phyloP scores from a whole-genome alignment of 2,888 invertebrate genomes.

The Andrena flavipes region DNA sequence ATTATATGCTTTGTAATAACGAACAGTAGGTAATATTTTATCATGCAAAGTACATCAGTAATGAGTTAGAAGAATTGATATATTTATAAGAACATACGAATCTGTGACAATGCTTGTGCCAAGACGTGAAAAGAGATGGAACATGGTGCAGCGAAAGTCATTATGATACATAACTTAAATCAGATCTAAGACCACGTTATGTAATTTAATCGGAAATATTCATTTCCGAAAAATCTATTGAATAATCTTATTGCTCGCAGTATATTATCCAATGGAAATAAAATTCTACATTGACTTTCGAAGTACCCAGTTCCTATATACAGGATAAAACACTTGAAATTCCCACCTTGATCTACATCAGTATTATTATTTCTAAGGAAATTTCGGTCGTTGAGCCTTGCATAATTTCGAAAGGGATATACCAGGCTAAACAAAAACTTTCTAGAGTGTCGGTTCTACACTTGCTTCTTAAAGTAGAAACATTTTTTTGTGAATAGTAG shows the following conservation, averaged over 20 bases:
- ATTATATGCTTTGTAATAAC: slow-evolving; percentile 48
- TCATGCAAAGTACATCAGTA: slow-evolving; percentile 59
- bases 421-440: no score
- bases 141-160: slow-evolving; percentile 49
- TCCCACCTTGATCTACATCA: slow-evolving; percentile 7
- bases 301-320: slow-evolving; percentile 31
- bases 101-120: slow-evolving; percentile 60
- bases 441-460: neutral
- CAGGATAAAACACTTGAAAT: slow-evolving; percentile 19
- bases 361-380: slow-evolving; percentile 16
- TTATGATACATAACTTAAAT: slow-evolving; percentile 19
- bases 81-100: slow-evolving; percentile 47
- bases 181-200: neutral
- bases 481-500: neutral
- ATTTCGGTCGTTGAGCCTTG: neutral
- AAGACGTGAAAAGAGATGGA: slow-evolving; percentile 43
- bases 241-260: neutral
- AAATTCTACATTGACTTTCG: slow-evolving; percentile 42
- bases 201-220: slow-evolving; percentile 13
- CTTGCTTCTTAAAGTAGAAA: neutral
- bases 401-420: no score
- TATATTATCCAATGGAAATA: neutral
- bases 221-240: neutral
- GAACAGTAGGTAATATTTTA: slow-evolving; percentile 40
- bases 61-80: slow-evolving; percentile 49